Conservation (phyloP, 2,797 vertebrate species). For the Pristis pectinata region DNA sequence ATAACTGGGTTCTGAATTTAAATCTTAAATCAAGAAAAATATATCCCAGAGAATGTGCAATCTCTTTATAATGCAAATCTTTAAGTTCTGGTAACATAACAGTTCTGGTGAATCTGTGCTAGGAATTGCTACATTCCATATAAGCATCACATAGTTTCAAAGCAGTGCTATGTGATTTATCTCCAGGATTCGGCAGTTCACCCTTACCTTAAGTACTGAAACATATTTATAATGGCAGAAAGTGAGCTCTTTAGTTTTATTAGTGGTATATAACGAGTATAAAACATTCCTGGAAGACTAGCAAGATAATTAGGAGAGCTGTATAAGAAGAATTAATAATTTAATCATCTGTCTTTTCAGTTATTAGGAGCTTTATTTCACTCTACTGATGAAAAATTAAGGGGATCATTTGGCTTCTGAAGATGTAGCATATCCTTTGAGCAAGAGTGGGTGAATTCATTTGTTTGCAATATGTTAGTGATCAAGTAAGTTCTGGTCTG, state of each 20-base stretch:
- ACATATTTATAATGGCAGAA: neutral
- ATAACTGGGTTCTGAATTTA: too few species aligned
- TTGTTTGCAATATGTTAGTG: neutral
- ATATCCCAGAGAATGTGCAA: too few species aligned
- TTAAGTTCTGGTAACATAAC: too few species aligned
- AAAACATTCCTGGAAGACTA: neutral
- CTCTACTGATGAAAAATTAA: neutral
- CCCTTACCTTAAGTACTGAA: neutral
- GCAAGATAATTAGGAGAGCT: neutral
- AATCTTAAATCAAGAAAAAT: too few species aligned
- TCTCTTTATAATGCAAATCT: too few species aligned
- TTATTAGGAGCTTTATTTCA: neutral
- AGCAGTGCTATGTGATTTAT: neutral
- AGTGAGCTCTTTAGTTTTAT: neutral
- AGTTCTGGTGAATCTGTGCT: too few species aligned
- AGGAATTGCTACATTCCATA: too few species aligned
- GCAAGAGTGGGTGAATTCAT: neutral
- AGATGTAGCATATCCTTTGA: neutral
- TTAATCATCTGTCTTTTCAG: neutral
- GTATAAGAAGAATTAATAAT: neutral
- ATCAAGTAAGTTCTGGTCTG: neutral
- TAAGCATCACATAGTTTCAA: too few species aligned
- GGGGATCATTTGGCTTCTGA: neutral
- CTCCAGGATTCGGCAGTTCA: neutral
- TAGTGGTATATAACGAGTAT: neutral